Conservation (phyloP, 2,113 vertebrate species). For the Phainopepla nitens region DNA sequence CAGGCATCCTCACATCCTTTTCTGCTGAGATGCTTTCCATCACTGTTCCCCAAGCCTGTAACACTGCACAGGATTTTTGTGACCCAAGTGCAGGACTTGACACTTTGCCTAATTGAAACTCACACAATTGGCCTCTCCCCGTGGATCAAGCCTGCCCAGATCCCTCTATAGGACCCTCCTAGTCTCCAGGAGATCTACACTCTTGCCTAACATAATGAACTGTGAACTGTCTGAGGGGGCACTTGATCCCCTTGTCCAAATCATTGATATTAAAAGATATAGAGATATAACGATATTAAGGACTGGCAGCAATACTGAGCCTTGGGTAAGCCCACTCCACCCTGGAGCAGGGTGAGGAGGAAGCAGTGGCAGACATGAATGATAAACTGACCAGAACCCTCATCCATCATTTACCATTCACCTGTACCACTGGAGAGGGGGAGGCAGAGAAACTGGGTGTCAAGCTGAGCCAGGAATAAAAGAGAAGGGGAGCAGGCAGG, state of each 20-base stretch:
- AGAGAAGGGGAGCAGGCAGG: neutral
- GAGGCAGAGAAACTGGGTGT: neutral
- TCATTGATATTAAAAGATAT: no score
- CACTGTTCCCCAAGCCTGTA: neutral
- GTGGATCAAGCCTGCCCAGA: neutral
- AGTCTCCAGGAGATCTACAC: neutral
- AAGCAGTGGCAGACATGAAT: neutral
- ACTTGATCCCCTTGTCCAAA: neutral
- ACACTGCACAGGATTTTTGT: accelerated
- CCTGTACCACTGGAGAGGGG: neutral
- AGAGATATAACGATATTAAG: neutral
- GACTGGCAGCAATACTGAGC: neutral
- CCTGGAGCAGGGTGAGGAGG: neutral
- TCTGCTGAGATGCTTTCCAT: neutral
- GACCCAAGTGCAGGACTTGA: neutral
- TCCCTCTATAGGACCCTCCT: neutral
- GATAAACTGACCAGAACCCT: neutral
- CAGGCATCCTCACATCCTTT: neutral
- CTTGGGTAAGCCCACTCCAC: neutral
- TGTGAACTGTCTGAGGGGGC: neutral
- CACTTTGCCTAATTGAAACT: neutral
- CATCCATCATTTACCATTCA: no score
- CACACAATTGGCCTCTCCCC: accelerated
- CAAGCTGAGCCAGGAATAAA: neutral
- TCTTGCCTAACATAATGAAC: no score